Base-by-base conservation (phyloP, 2,888 invertebrate species). In the Oligia fasciuncula region DNA sequence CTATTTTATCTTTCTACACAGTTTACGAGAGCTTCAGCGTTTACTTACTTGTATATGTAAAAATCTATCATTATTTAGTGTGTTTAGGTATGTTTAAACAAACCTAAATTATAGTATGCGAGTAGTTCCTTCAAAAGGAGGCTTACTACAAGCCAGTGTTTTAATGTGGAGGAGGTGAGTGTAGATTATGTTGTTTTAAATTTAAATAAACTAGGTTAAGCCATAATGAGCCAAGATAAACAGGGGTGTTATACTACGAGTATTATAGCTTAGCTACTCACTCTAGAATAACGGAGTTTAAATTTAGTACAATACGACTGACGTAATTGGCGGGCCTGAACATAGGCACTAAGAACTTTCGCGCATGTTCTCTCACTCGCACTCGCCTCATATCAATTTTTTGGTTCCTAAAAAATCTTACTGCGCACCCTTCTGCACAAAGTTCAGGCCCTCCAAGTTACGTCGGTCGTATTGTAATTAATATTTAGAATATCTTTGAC, bases 201-300 rank as follows among this genome's bases (percentile, higher is more conserved):
- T 73, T 35, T 19, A 35, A 73, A 69, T n/a, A 35, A 70, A 70
- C 13, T 35, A 69, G 73, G 46, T 5, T 29, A 46, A 46, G 46
- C 29, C 19, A 29, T 14, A 35, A 14, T 11, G 46, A 67, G 3
- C 9, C 19, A 46, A 63, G 5, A 19, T 54, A 46, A 14, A 67
- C 9, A 17, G n/a, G 14, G 8, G 14, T 43, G 43, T n/a, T 67
- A 67, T 43, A 67, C 43, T 67, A n/a, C n/a, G n/a, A n/a, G n/a
- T n/a, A 67, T 29, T 67, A 67, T 29, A 29, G 62, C 6, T 43
- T 66, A 66, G 23, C 14, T 66, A 23, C 14, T n/a, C 8, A 43
- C 43, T n/a, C 43, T 23, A 43, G 5, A 43, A 40, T 23, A 13
- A 40, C 3, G 13, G 3, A 23, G 66, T 43, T 67, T 43, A 67